Percentiles rank a stretch among this genome's conserved stretches.
Conservation (phyloP, 1,140 invertebrate genomes). For the Piezodorus guildinii region DNA sequence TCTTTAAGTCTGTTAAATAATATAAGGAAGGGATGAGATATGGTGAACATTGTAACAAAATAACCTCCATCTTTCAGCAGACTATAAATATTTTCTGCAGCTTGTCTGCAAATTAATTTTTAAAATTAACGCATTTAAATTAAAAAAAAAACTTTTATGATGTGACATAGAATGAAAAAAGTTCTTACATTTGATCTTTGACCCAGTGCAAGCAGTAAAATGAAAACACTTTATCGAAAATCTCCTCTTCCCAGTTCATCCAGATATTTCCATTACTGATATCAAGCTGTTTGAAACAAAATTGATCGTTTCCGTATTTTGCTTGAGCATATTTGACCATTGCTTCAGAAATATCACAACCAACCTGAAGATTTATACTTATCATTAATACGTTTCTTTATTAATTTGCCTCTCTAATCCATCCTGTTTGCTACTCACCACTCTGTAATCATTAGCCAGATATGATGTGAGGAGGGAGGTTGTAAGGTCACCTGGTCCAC, state of each 20-base stretch:
- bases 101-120: slow-evolving; percentile 36
- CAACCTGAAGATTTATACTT: slow-evolving; percentile 25
- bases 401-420: background rate
- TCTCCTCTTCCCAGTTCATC: slow-evolving; percentile 35
- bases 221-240: slow-evolving; percentile 59
- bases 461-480: slow-evolving; percentile 50
- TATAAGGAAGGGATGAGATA: slow-evolving; percentile 56
- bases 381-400: too few relatives aligned
- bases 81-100: slow-evolving; percentile 50
- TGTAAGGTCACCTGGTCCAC: slow-evolving; percentile 63
- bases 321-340: slow-evolving; percentile 34
- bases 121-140: slow-evolving; percentile 5
- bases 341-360: slow-evolving; percentile 32
- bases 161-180: slow-evolving; percentile 5
- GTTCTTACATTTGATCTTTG: slow-evolving; percentile 51
- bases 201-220: slow-evolving; percentile 78
- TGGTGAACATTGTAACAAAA: slow-evolving; percentile 51
- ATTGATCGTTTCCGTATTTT: slow-evolving; percentile 30
- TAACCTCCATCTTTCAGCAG: slow-evolving; percentile 53
- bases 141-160: slow-evolving; percentile 1
- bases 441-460: slow-evolving; percentile 37
- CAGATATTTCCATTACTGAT: slow-evolving; percentile 43
- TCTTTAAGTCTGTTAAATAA: slow-evolving; percentile 31
- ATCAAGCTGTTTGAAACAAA: slow-evolving; percentile 52
- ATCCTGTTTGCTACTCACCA: slow-evolving; percentile 22